Base-by-base conservation (phyloP, 1,140 invertebrate genomes). In the Drosophila athabasca region DNA sequence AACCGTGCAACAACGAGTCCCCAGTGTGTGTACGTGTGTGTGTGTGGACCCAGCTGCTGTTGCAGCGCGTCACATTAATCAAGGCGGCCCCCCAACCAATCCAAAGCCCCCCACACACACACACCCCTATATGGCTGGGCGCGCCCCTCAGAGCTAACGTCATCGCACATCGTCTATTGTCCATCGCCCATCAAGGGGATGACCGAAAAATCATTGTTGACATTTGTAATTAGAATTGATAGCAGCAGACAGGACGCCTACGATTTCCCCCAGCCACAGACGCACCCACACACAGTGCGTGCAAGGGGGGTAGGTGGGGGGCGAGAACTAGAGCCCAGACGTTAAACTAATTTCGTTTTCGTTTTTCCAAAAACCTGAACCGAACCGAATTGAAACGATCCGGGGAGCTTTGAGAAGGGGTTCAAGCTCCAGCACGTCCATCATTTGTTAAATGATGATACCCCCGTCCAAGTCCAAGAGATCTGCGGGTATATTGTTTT, bases 211-310 rank as follows among this genome's bases (percentile, higher is more conserved):
- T 85, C 82, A 87, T 85, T 85, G 82, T 85, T 88, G 82, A 85
- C 82, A 85, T 85, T 85, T 85, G 82, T 85, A 85, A 85, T 85
- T 85, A 85, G 82, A 85, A 85, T 85, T 85, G 82, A 85, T 85
- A 85, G 82, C 78, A 85, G 78, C 81, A 75, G 76, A 48, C 71
- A 69, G 55, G 60, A 58, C 54, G 39, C 41, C 39, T 39, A 39
- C 35, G 35, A 39, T 39, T 39, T 13, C 31, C 50, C 39, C 45
- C 46, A n/a, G 31, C 48, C 24, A 59, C 11, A 7, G 8, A 29
- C 31, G 45, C 44, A 52, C 7, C 6, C 41, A 15, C 5, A 35
- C 41, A 15, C 5, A 35, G 29, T 13, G 35, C 4, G 11, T 45
- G 5, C 7, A 31, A 26, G 17, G 44, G 17, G 17, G 11, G 19